phyloP scores from a whole-genome alignment of 2,113 vertebrate species.

The Centropus bengalensis region DNA sequence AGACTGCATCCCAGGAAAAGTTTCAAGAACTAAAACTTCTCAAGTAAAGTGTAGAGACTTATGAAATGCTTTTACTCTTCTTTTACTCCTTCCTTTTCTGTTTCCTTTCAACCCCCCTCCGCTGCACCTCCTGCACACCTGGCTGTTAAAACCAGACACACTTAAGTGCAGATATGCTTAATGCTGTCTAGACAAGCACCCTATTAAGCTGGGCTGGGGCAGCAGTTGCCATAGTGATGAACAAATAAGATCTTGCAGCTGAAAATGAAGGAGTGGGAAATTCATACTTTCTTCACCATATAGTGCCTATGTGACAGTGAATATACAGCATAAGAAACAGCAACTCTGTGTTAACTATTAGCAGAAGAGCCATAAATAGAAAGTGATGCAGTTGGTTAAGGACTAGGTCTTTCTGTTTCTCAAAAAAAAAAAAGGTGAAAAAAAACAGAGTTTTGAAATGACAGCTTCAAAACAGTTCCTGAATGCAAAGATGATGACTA shows the following conservation, averaged over 20 bases:
- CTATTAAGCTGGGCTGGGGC: slow-evolving; percentile 41
- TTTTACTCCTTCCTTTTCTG: not conserved
- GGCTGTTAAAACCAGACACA: slow-evolving; percentile 18
- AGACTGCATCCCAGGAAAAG: fast-evolving
- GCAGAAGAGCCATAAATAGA: not conserved
- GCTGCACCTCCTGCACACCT: not conserved
- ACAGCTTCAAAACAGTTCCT: not conserved
- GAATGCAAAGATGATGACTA: not conserved
- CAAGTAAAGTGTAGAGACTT: not conserved
- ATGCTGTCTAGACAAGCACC: slow-evolving; percentile 54
- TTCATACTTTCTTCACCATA: not conserved
- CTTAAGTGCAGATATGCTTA: slow-evolving; percentile 7
- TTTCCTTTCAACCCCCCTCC: not conserved
- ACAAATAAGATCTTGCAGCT: slow-evolving; percentile 1
- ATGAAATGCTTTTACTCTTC: not conserved
- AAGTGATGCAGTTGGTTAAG: not conserved
- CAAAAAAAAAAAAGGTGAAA: not conserved
- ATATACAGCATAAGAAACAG: not conserved
- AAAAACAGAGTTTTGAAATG: not conserved
- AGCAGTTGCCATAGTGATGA: slow-evolving; percentile 35
- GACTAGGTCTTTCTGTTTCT: not conserved
- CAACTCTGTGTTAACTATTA: not conserved
- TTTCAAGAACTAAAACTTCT: not conserved
- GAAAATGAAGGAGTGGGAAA: not conserved
- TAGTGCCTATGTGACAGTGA: not conserved